A percentile compares a stretch with the other conserved stretches of the same genome.
phyloP scores from a whole-genome alignment of 2,888 invertebrate species.

The Eudasyphora cyanicolor region DNA sequence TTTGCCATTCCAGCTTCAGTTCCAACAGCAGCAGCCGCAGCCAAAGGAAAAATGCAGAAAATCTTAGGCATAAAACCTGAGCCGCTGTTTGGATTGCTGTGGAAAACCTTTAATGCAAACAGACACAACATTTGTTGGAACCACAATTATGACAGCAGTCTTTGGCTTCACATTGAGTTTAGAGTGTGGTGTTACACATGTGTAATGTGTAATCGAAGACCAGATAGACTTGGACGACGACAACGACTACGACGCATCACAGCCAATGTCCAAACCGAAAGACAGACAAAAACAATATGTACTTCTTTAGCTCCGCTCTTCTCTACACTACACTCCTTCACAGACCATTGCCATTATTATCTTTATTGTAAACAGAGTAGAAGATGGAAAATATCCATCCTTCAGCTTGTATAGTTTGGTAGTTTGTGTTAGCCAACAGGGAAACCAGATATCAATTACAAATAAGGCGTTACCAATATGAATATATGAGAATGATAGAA shows the following conservation, averaged over 20 bases:
- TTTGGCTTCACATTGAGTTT: constrained; percentile 31
- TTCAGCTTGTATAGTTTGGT: constrained; percentile 30
- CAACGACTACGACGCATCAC: no score
- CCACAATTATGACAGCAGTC: constrained; percentile 24
- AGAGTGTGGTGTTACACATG: constrained; percentile 55
- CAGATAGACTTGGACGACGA: neutral
- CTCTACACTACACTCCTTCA: neutral
- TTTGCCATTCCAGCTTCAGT: neutral
- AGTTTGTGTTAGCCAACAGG: neutral
- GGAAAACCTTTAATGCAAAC: constrained; percentile 56
- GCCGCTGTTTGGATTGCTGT: neutral
- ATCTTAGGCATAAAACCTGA: neutral
- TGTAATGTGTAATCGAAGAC: constrained; percentile 53
- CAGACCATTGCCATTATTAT: constrained; percentile 24
- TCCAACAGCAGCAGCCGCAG: neutral
- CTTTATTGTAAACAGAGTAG: neutral
- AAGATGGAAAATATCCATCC: neutral
- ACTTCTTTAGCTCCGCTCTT: no score
- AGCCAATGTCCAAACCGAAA: no score
- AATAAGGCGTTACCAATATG: constrained; percentile 62
- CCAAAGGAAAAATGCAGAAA: neutral
- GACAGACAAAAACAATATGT: no score
- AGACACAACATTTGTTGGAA: constrained; percentile 51
- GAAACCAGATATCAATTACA: constrained; percentile 60
- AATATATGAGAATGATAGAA: constrained; percentile 26